A percentile compares a stretch with the other conserved stretches of the same genome.
These are phyloP conservation scores for Rhizomys pruinosus DNA, from an alignment of 2,113 vertebrate species.

Conservation along the genomic window DNA sequence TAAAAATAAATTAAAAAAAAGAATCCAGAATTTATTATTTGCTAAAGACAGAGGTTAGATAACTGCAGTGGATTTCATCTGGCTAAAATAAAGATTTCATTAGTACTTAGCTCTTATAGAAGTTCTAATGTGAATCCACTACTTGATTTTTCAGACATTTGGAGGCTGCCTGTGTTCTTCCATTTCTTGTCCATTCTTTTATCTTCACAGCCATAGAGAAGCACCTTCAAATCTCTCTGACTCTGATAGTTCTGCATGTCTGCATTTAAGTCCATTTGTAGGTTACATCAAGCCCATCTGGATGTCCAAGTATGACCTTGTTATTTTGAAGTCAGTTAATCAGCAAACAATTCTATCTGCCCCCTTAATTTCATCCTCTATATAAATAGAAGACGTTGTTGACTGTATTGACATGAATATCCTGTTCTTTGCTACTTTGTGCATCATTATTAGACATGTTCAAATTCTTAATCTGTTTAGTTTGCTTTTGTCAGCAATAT, in stretches of 20 bases:
- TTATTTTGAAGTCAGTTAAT: conserved; percentile 20
- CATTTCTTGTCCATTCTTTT: background rate
- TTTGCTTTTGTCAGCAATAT: background rate
- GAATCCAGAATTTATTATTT: background rate
- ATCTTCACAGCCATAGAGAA: background rate
- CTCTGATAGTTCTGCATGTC: background rate
- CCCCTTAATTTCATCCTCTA: background rate
- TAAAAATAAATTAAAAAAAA: no score
- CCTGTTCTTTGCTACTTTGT: background rate
- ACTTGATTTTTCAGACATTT: background rate
- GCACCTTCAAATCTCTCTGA: background rate
- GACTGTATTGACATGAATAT: background rate
- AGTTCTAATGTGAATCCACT: background rate
- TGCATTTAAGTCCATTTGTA: background rate
- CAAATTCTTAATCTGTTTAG: background rate
- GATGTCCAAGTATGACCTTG: background rate
- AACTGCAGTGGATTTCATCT: background rate
- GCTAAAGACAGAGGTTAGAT: background rate
- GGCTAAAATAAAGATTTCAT: background rate
- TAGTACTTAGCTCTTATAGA: background rate
- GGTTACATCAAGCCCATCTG: background rate
- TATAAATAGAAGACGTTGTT: background rate
- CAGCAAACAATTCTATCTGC: background rate
- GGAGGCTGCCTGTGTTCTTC: background rate
- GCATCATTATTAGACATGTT: background rate